Conservation (phyloP, 2,113 vertebrate species). For the Nothoprocta perdicaria region DNA sequence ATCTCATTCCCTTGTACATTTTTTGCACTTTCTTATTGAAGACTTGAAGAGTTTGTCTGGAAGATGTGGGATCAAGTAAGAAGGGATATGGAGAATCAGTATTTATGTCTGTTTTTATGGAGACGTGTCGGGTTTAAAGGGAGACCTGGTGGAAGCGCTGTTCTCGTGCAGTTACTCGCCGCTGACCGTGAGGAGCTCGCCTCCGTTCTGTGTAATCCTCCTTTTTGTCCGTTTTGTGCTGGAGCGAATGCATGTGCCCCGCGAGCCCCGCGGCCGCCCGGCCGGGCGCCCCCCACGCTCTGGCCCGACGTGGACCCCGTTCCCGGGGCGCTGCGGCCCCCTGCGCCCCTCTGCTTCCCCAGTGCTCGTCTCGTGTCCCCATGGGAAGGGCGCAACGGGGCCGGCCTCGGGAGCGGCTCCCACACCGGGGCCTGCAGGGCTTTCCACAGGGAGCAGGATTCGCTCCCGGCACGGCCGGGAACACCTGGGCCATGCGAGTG, state of each 20-base stretch:
- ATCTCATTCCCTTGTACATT: slow-evolving; percentile 71
- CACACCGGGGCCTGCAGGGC: too few species aligned
- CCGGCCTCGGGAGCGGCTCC: too few species aligned
- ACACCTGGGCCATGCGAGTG: too few species aligned
- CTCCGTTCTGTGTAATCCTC: not conserved
- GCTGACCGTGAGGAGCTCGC: not conserved
- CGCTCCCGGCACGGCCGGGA: too few species aligned
- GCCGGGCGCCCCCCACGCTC: too few species aligned
- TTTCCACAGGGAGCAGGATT: too few species aligned
- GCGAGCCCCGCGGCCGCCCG: not conserved
- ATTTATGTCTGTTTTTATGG: slow-evolving; percentile 13
- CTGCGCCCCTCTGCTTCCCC: too few species aligned
- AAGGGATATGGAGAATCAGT: not conserved
- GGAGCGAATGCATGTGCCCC: not conserved
- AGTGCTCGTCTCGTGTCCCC: too few species aligned
- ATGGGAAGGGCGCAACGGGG: too few species aligned
- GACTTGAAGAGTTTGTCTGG: slow-evolving; percentile 75
- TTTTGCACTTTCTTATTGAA: slow-evolving; percentile 81
- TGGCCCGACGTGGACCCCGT: too few species aligned
- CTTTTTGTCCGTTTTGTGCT: not conserved
- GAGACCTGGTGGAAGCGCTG: not conserved
- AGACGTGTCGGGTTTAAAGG: not conserved
- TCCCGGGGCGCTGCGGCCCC: too few species aligned
- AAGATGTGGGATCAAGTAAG: slow-evolving; percentile 33
- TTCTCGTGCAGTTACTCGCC: not conserved